A percentile compares a stretch with the other conserved stretches of the same genome.
These are phyloP conservation scores for Brenthis hecate DNA, from an alignment of 2,888 invertebrate species.

Conservation along the genomic window DNA sequence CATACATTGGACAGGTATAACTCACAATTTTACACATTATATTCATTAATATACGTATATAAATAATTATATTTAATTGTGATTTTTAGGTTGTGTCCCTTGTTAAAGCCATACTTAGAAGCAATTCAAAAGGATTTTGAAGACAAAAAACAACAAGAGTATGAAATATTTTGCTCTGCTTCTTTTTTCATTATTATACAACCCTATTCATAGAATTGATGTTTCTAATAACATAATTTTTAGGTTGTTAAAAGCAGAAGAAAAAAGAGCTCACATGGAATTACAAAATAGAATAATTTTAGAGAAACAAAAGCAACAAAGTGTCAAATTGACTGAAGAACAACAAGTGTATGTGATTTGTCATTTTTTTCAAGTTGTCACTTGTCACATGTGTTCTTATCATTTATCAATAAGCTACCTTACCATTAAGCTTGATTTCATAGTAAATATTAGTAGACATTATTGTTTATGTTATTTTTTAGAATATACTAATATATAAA, in stretches of 20 bases:
- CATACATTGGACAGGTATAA: constrained; percentile 88
- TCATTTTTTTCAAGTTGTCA: neutral
- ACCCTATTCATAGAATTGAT: neutral
- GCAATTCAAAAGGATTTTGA: constrained; percentile 95
- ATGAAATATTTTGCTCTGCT: constrained; percentile 44
- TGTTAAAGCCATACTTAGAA: constrained; percentile 94
- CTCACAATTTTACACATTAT: neutral
- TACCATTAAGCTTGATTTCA: too few relatives aligned
- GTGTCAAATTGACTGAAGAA: constrained; percentile 83
- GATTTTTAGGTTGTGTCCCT: constrained; percentile 86
- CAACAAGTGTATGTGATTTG: constrained; percentile 79
- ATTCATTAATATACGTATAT: neutral
- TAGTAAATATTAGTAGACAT: too few relatives aligned
- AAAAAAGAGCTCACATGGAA: constrained; percentile 80
- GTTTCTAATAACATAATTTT: neutral
- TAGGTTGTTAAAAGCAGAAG: constrained; percentile 79
- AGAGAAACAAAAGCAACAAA: constrained; percentile 85
- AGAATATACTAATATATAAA: neutral
- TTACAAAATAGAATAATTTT: constrained; percentile 83
- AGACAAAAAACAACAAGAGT: constrained; percentile 84
- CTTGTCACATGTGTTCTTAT: neutral
- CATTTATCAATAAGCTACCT: neutral
- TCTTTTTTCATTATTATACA: neutral
- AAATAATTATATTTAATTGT: neutral
- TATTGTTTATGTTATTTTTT: neutral